Base-by-base conservation (phyloP, 2,113 vertebrate species). In the Nestor notabilis region DNA sequence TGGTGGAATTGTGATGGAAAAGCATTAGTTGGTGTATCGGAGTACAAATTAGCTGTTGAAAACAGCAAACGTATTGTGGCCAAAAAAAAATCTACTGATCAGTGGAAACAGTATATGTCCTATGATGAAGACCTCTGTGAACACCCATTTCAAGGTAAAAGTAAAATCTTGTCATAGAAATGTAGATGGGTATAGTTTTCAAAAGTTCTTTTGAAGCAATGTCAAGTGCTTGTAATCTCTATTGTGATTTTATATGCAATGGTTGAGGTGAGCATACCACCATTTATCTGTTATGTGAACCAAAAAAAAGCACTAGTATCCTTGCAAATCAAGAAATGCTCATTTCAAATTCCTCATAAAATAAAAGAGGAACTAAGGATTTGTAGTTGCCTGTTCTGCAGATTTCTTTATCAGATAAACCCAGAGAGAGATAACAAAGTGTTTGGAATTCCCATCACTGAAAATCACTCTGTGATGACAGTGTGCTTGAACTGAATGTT, bases 111-210 rank as follows among this genome's bases (percentile, higher is more conserved):
- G 89, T 99, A 98, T 64, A 96, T 97, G 97, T 99, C 98, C 3
- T 95, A 94, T 3, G 96, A 93, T 79, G 98, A 98, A 94, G 98
- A 98, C 24, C 98, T 99, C 50, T 99, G 99, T 93, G 98, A 99
- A 19, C 95, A 97, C 79, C 98, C 98, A 4, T 99, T 99, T 85
- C 98, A 99, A 99, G 99, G 99, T 99, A 98, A 98, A 94, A 82
- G 61, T 69, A 68, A 78, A 58, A n/a, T 60, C 41, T 74, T 71
- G 18, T 31, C 24, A 0, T 17, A 28, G 44, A 89, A 74, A 28
- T 9, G 8, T 79, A 21, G 25, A 9, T 31, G 7, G 60, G 21
- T 56, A 52, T 49, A 79, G 11, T 72, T 85, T 92, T 65, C 60
- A 79, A 10, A 56, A 43, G 25, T 75, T 78, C 12, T 80, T 20